A percentile compares a stretch with the other conserved stretches of the same genome.
These are phyloP conservation scores for Gymnarchus niloticus DNA, from an alignment of 2,113 vertebrate genomes.

Conservation along the genomic window DNA sequence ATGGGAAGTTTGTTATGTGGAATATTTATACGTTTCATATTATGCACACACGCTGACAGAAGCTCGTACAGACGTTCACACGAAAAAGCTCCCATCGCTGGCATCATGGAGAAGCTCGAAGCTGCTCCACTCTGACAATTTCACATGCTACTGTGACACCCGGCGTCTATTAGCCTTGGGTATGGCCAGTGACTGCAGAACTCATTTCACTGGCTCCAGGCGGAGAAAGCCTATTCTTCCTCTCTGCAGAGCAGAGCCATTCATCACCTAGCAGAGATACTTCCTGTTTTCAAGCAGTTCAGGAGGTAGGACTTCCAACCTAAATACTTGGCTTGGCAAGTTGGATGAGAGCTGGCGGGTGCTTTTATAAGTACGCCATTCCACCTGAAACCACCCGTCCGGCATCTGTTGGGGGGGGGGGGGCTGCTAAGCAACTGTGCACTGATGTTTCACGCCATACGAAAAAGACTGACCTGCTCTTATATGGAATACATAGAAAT, in stretches of 20 bases:
- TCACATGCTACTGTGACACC: too few species aligned
- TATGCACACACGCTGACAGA: background rate
- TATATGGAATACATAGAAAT: background rate
- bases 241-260: conserved; percentile 69
- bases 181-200: conserved; percentile 65
- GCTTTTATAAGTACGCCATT: conserved; percentile 71
- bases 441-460: background rate
- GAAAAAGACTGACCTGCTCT: background rate
- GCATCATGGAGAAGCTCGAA: too few species aligned
- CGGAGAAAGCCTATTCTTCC: conserved; percentile 57
- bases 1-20: background rate
- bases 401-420: conserved; percentile 24
- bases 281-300: conserved; percentile 83
- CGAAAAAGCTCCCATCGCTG: conserved; percentile 15
- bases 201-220: conserved; percentile 60
- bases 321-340: conserved; percentile 81
- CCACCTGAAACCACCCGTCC: conserved; percentile 61
- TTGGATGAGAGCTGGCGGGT: conserved; percentile 67
- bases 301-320: conserved; percentile 72
- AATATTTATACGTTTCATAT: background rate
- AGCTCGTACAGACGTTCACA: background rate
- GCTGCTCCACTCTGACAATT: too few species aligned
- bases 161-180: too few species aligned
- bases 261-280: conserved; percentile 81
- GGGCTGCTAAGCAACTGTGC: conserved; percentile 35